Evolutionary conservation across 2,113 vertebrate species (phyloP), one percentile per base, ranked within the genome.

Genomic region (Nanorana parkeri): DNA sequence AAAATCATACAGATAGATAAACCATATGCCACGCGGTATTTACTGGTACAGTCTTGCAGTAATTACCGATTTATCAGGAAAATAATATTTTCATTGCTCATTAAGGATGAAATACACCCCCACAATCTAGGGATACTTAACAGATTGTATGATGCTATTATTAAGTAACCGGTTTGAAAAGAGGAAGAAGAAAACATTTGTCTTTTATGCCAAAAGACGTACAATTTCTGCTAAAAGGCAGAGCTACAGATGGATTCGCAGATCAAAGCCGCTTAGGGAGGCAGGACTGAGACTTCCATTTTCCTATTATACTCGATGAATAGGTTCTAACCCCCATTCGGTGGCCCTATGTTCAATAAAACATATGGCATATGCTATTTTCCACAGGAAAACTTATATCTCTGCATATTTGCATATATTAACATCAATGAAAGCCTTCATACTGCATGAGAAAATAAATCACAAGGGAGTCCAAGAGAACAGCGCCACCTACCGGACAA

Each of bases 81-180:
- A 78, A 78, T 78, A 78, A 78, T 78, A 65, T 78, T 66, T 65
- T 60, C 76, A 54, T 78, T 78, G 76, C 76, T 66, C 47, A 78
- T 66, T 54, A 78, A 78, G 61, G 41, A 54, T 29, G 63, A 54
- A 78, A 65, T 54, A 52, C 61, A 26, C 61, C 23, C 56, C 24
- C 41, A 66, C 47, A 78, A 66, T 29, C 76, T 47, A 29, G 24
- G 24, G 41, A 65, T 78, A 66, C 51, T 66, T 66, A 66, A 78
- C 76, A 78, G 76, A 78, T 78, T 78, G 63, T 17, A 66, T 13
- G 47, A 52, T 66, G 47, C 60, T 65, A 78, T 65, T 78, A 54
- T 66, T 66, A 63, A 63, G 23, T 55, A 28, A 64, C 11, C 28
- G 41, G 52, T 51, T 55, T 24, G 19, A 58, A 72, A 74, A 58